Evolutionary conservation across 53 echinoderm and acorn worm species (phyloP).

Genomic region (Arbacia lixula): DNA sequence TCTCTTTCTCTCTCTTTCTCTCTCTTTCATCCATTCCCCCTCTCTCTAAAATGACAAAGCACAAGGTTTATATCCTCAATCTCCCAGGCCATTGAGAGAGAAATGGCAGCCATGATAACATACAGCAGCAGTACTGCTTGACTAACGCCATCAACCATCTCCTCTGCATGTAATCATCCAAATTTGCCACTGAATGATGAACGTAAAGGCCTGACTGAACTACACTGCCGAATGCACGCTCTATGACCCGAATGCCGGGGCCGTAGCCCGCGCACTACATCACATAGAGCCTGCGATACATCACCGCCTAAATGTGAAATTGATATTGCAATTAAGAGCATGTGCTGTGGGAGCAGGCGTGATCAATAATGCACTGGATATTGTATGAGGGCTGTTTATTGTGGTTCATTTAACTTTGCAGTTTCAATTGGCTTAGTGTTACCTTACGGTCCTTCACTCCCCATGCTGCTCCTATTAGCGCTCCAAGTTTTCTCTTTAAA

Average conservation of each 20-base stretch:
- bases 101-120: too few species aligned
- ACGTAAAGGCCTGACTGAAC: too few species aligned
- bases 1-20: neutral
- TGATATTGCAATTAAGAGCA: constrained; percentile 51
- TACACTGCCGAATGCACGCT: too few species aligned
- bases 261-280: too few species aligned
- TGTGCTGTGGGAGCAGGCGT: constrained; percentile 17
- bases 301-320: constrained; percentile 41
- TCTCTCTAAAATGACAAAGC: too few species aligned
- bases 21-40: neutral
- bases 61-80: too few species aligned
- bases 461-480: too few species aligned
- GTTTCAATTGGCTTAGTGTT: constrained; percentile 44
- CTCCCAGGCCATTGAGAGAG: too few species aligned
- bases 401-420: constrained; percentile 22
- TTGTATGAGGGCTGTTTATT: constrained; percentile 18
- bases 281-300: constrained; percentile 28
- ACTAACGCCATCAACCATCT: neutral
- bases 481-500: too few species aligned
- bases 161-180: neutral
- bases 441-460: constrained; percentile 10
- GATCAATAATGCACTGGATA: constrained; percentile 35
- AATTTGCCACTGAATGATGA: neutral
- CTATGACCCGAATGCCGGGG: too few species aligned
- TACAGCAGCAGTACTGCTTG: too few species aligned